Conservation (phyloP, 2,113 vertebrate genomes). For the Diadophis punctatus region DNA sequence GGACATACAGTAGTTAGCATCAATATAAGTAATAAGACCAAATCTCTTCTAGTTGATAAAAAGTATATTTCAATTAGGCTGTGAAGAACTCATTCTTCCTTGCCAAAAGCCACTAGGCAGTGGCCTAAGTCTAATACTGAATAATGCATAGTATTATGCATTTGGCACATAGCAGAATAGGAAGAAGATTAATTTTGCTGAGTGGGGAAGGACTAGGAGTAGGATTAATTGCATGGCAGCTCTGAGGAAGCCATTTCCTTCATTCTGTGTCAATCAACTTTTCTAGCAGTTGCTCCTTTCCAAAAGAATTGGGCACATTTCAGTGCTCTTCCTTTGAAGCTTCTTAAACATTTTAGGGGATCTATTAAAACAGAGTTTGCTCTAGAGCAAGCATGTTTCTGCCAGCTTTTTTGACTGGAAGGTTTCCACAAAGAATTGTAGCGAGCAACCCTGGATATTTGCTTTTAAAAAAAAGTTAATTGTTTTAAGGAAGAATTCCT, state of each 20-base stretch:
- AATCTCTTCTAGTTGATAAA: not conserved
- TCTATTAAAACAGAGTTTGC: not conserved
- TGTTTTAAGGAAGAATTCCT: not conserved
- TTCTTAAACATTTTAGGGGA: slow-evolving; percentile 16
- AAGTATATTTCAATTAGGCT: not conserved
- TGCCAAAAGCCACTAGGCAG: not conserved
- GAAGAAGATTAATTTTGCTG: not conserved
- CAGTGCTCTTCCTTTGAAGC: not conserved
- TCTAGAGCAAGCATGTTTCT: slow-evolving; percentile 18
- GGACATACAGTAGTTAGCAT: not conserved
- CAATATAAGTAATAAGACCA: not conserved
- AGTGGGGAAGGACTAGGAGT: not conserved
- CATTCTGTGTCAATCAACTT: not conserved
- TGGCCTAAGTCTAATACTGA: not conserved
- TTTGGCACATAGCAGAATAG: not conserved
- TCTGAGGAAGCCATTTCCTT: not conserved
- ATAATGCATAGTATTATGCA: not conserved
- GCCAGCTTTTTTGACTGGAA: not conserved
- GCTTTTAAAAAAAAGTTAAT: not conserved
- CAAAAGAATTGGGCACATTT: not conserved
- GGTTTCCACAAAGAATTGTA: slow-evolving; percentile 18
- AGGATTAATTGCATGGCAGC: not conserved
- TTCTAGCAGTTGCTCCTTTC: not conserved
- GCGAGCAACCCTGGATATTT: slow-evolving; percentile 17
- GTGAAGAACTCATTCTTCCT: not conserved